A percentile compares a stretch with the other conserved stretches of the same genome.
Evolutionary conservation across 2,797 vertebrate species (phyloP).

Genomic region (Rhynchonycteris naso): DNA sequence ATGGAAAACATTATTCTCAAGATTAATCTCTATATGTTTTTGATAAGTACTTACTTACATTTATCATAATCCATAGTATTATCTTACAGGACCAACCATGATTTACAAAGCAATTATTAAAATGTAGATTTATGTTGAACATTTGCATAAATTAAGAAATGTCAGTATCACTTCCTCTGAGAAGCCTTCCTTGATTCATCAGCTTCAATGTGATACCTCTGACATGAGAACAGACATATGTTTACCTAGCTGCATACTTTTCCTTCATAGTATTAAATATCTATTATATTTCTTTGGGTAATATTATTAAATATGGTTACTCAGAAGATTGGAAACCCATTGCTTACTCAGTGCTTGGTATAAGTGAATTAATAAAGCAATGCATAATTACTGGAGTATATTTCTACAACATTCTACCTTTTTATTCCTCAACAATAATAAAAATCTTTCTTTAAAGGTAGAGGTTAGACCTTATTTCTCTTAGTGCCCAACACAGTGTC

Average conservation of each 20-base stretch:
- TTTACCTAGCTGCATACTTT: not conserved
- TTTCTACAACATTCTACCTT: not conserved
- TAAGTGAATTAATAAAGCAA: conserved; percentile 3
- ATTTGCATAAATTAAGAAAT: conserved; percentile 34
- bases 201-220: not conserved
- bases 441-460: not conserved
- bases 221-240: not conserved
- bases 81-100: not conserved
- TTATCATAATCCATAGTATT: not conserved
- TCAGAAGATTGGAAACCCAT: not conserved
- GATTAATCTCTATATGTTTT: not conserved
- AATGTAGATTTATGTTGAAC: not conserved
- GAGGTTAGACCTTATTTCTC: not conserved
- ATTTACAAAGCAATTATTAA: not conserved
- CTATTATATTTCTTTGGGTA: not conserved
- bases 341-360: not conserved
- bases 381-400: not conserved
- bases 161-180: not conserved
- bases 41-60: not conserved
- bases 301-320: not conserved
- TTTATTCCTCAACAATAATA: not conserved
- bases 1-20: conserved; percentile 38
- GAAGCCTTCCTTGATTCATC: not conserved
- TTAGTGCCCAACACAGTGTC: not conserved
- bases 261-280: not conserved